These are phyloP conservation scores for Scaptomyza reducta DNA, from an alignment of 2,888 invertebrate genomes.

Conservation along the genomic window DNA sequence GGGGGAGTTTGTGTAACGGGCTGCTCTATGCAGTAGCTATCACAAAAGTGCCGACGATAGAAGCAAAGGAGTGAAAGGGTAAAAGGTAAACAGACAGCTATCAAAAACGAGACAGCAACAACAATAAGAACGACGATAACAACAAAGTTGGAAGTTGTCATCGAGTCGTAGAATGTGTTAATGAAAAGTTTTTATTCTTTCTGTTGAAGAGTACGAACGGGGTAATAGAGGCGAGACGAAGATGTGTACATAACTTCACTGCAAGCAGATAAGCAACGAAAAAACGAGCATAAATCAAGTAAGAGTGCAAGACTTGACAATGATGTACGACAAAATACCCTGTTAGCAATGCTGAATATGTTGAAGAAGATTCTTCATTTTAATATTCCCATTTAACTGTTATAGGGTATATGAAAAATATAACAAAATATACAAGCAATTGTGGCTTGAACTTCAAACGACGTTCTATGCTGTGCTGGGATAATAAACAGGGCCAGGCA, in stretches of 20 bases:
- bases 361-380: neutral
- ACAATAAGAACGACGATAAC: slow-evolving; percentile 28
- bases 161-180: slow-evolving; percentile 45
- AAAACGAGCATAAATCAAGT: slow-evolving; percentile 48
- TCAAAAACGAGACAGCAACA: slow-evolving; percentile 25
- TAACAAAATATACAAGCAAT: neutral
- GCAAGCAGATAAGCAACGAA: slow-evolving; percentile 58
- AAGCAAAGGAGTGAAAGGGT: slow-evolving; percentile 26
- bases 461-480: slow-evolving; percentile 41
- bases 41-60: slow-evolving; percentile 33
- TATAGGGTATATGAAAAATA: neutral
- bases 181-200: slow-evolving; percentile 41
- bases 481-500: slow-evolving; percentile 71
- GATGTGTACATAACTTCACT: slow-evolving; percentile 8
- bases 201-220: neutral
- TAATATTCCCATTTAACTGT: neutral
- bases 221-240: neutral
- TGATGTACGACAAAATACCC: neutral
- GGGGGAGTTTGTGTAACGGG: neutral
- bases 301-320: neutral
- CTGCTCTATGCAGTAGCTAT: slow-evolving; percentile 12
- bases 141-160: slow-evolving; percentile 34
- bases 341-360: neutral
- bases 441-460: slow-evolving; percentile 71
- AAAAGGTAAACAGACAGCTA: slow-evolving; percentile 41